phyloP scores from a whole-genome alignment of 2,888 invertebrate species.

The Amiota communis region DNA sequence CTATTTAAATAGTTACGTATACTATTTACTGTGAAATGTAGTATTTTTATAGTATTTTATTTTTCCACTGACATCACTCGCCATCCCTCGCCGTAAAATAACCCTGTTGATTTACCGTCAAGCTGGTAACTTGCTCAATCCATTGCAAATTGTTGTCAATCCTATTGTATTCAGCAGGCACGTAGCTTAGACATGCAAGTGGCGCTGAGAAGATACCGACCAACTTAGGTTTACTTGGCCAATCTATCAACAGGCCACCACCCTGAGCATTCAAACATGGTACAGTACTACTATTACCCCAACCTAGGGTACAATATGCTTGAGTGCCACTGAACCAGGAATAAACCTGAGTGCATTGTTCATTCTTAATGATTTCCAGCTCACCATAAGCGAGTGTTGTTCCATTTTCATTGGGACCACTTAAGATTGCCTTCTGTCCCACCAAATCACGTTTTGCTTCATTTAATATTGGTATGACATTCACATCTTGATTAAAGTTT shows the following conservation, averaged over 20 bases:
- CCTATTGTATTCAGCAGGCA: conserved; percentile 36
- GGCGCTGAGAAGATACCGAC: conserved; percentile 43
- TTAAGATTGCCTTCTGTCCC: not conserved
- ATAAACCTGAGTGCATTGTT: not conserved
- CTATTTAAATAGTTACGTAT: not conserved
- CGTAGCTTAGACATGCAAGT: conserved; percentile 31
- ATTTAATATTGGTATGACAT: not conserved
- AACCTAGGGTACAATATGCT: not conserved
- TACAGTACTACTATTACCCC: not conserved
- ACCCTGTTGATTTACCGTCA: not conserved
- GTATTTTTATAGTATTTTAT: not conserved
- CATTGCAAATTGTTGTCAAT: conserved; percentile 11
- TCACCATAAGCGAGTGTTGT: not conserved
- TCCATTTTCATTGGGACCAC: not conserved
- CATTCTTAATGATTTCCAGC: not conserved
- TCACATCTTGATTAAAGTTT: not conserved
- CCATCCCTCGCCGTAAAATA: not conserved
- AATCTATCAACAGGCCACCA: not conserved
- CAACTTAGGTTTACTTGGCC: conserved; percentile 30
- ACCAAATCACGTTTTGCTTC: not conserved
- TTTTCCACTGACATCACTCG: not conserved
- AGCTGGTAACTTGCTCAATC: not conserved
- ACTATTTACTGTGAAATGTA: not conserved
- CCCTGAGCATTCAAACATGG: not conserved
- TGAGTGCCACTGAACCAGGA: not conserved